phyloP scores from a whole-genome alignment of 2,888 invertebrate genomes.

The Dioctria linearis region DNA sequence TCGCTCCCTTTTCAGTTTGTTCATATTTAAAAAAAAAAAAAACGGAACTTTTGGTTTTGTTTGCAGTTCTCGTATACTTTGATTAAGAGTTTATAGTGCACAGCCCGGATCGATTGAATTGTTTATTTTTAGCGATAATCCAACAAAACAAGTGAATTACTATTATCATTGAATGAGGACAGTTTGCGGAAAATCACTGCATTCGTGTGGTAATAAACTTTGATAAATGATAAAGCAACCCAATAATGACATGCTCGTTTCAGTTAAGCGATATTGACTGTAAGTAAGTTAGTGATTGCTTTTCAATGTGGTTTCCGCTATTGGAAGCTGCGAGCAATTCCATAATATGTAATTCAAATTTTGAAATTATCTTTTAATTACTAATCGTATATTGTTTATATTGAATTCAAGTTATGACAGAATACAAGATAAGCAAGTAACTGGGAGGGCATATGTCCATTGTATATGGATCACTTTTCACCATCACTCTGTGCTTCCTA shows the following conservation, averaged over 20 bases:
- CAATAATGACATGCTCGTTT: not conserved
- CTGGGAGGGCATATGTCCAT: too few relatives aligned
- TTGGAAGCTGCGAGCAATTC: too few relatives aligned
- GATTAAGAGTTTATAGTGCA: not conserved
- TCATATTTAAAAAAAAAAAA: not conserved
- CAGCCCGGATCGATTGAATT: not conserved
- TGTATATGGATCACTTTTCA: too few relatives aligned
- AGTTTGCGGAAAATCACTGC: conserved; percentile 18
- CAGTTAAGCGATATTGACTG: too few relatives aligned
- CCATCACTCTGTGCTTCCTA: too few relatives aligned
- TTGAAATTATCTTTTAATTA: too few relatives aligned
- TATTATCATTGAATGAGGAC: not conserved
- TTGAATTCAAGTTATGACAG: too few relatives aligned
- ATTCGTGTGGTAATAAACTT: not conserved
- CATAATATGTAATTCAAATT: too few relatives aligned
- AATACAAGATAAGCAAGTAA: too few relatives aligned
- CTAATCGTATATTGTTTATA: too few relatives aligned
- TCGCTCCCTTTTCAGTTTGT: not conserved
- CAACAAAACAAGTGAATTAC: not conserved
- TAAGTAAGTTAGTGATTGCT: too few relatives aligned
- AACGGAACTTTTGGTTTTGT: not conserved
- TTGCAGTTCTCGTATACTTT: not conserved
- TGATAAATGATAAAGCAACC: not conserved
- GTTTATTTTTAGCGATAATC: not conserved
- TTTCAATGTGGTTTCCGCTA: too few relatives aligned